Percentiles rank a stretch among this genome's conserved stretches.
Conservation (phyloP, 1,140 invertebrate species). For the Zaprionus capensis region DNA sequence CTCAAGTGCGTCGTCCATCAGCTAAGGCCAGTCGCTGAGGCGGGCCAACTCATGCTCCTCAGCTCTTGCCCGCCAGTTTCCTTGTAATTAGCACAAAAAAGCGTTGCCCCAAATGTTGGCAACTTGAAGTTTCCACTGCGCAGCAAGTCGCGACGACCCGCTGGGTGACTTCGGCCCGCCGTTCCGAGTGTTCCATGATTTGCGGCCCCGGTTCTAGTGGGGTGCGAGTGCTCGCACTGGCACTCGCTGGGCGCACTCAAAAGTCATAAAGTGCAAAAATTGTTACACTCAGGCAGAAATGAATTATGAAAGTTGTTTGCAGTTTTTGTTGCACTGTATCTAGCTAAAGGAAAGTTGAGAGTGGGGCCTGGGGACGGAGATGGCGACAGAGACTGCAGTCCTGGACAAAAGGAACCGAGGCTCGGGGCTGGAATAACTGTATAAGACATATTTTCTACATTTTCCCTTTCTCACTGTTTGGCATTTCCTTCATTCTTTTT, state of each 20-base stretch:
- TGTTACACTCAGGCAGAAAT: constrained; percentile 82
- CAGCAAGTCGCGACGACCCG: constrained; percentile 38
- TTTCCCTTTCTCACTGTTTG: constrained; percentile 9
- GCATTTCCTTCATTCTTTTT: constrained; percentile 12
- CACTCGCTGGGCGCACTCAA: constrained; percentile 70
- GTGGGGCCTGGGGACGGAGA: background rate
- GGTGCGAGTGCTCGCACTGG: constrained; percentile 12
- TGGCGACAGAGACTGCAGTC: background rate
- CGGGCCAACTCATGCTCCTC: constrained; percentile 2
- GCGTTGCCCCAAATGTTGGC: constrained; percentile 61
- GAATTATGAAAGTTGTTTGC: constrained; percentile 78
- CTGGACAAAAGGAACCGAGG: constrained; percentile 6
- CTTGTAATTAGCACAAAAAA: constrained; percentile 76
- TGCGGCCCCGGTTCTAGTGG: constrained; percentile 51
- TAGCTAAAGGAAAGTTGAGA: constrained; percentile 2
- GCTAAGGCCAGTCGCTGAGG: constrained; percentile 3
- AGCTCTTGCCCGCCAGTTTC: constrained; percentile 44
- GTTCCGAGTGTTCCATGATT: constrained; percentile 68
- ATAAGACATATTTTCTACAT: constrained; percentile 43
- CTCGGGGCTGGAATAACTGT: constrained; percentile 18
- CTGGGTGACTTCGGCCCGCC: constrained; percentile 19
- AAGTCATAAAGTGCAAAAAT: constrained; percentile 82
- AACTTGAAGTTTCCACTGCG: constrained; percentile 58
- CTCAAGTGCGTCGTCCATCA: constrained; percentile 57
- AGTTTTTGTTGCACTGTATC: constrained; percentile 57